Conservation (phyloP, 2,888 invertebrate genomes). For the Epinotia nisella region DNA sequence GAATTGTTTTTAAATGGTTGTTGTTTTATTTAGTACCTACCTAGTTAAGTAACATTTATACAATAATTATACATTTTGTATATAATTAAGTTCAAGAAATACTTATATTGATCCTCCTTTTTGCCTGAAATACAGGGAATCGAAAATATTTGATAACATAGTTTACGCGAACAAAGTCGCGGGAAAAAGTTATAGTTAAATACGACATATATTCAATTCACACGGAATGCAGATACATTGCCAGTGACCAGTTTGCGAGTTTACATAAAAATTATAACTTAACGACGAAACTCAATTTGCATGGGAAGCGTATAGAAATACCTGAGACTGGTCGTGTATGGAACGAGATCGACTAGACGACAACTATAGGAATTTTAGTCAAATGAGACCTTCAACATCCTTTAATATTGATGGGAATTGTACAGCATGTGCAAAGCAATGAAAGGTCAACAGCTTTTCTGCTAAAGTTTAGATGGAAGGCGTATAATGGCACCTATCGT, state of each 20-base stretch:
- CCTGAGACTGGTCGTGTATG: not conserved
- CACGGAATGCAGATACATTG: not conserved
- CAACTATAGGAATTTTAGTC: not conserved
- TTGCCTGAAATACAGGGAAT: too few species aligned
- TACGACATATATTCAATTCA: not conserved
- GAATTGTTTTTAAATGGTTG: too few species aligned
- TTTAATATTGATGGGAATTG: not conserved
- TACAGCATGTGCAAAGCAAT: not conserved
- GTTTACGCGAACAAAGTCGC: too few species aligned
- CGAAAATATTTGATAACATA: too few species aligned
- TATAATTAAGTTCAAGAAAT: too few species aligned
- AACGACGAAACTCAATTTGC: not conserved
- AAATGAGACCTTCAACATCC: constrained; percentile 1
- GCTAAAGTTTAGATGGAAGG: too few species aligned
- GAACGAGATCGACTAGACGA: not conserved
- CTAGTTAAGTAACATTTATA: too few species aligned
- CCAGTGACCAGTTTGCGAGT: not conserved
- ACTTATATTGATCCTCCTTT: too few species aligned
- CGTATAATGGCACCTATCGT: too few species aligned
- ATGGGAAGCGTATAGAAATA: not conserved
- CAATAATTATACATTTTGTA: too few species aligned
- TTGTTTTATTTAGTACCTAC: too few species aligned
- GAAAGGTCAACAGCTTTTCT: not conserved
- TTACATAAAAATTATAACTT: not conserved
- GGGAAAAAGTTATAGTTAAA: too few species aligned